Evolutionary conservation across 1,140 invertebrate genomes (phyloP).

Genomic region (Hyles euphorbiae): DNA sequence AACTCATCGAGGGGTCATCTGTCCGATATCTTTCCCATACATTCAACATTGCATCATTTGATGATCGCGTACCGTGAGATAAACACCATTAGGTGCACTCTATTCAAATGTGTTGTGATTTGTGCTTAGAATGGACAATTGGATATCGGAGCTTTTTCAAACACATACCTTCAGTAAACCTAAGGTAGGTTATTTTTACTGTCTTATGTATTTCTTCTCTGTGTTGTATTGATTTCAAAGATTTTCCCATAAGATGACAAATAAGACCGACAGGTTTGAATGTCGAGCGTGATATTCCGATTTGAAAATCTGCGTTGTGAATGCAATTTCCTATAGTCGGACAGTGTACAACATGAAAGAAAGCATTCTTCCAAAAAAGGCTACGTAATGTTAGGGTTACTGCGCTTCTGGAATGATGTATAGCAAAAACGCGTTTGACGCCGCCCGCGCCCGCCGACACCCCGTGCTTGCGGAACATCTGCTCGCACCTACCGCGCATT

Average conservation of each 20-base stretch:
- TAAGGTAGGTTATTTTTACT: conserved; percentile 38
- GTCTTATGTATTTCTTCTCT: conserved; percentile 4
- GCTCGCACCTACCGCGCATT: conserved; percentile 57
- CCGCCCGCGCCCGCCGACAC: conserved; percentile 21
- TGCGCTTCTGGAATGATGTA: conserved; percentile 47
- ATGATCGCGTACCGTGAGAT: conserved; percentile 51
- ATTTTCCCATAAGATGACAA: too few species aligned
- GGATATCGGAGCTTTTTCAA: conserved; percentile 65
- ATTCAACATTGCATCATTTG: conserved; percentile 43
- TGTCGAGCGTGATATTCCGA: too few species aligned
- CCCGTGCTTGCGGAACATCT: conserved; percentile 38
- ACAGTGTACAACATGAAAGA: neutral
- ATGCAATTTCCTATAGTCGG: too few species aligned
- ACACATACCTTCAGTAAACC: conserved; percentile 47
- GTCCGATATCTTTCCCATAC: conserved; percentile 50
- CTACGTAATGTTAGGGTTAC: conserved; percentile 30
- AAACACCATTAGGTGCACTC: conserved; percentile 31
- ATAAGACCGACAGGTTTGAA: too few species aligned
- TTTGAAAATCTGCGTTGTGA: too few species aligned
- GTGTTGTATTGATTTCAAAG: conserved; percentile 10
- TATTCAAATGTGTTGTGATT: conserved; percentile 14
- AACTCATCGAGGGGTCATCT: conserved; percentile 59
- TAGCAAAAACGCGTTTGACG: conserved; percentile 39
- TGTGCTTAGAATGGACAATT: conserved; percentile 54
- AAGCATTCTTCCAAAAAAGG: conserved; percentile 24